phyloP scores from a whole-genome alignment of 2,797 vertebrate species.

The Xiphorhynchus erythropygius region DNA sequence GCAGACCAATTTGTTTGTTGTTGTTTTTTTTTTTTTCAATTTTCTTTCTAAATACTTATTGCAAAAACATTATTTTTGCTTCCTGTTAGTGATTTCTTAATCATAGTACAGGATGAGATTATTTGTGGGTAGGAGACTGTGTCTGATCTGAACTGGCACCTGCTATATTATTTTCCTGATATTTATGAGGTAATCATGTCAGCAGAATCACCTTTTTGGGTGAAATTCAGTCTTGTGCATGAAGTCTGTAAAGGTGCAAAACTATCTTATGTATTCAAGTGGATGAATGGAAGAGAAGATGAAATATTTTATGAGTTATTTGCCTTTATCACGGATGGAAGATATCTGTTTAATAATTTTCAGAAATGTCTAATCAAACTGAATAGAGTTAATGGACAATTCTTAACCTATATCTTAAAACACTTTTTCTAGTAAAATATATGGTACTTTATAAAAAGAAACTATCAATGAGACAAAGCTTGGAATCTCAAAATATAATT shows the following conservation, averaged over 20 bases:
- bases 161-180: neutral
- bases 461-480: neutral
- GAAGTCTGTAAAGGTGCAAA: neutral
- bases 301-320: neutral
- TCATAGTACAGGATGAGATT: neutral
- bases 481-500: neutral
- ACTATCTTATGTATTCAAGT: neutral
- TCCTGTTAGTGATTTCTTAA: neutral
- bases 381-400: neutral
- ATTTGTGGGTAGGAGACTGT: neutral
- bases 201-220: neutral
- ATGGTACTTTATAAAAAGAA: neutral
- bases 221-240: neutral
- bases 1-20: neutral
- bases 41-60: neutral
- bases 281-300: neutral
- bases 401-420: neutral
- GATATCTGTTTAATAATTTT: neutral
- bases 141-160: neutral
- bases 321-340: neutral
- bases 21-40: neutral
- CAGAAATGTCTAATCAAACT: neutral
- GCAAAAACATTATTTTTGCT: neutral
- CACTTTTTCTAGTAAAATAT: neutral
- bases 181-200: neutral